These are phyloP conservation scores for Pteruthius melanotis DNA, from an alignment of 2,113 vertebrate species.

Conservation along the genomic window DNA sequence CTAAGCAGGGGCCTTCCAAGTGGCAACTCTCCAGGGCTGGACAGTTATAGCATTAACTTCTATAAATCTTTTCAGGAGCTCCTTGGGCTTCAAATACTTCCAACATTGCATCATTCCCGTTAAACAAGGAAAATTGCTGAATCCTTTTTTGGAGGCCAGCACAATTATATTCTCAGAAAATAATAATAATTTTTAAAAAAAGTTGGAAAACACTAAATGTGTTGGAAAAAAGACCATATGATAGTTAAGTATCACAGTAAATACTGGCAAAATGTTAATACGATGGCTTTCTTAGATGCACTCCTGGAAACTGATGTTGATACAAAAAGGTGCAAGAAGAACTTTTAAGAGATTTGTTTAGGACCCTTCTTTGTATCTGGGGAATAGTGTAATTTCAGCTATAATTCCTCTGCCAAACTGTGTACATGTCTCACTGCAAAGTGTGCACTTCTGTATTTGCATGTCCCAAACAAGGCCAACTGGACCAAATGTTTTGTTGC, in stretches of 20 bases:
- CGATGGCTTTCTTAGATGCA: background rate
- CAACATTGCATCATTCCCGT: background rate
- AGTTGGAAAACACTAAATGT: background rate
- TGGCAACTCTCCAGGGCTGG: conserved; percentile 25
- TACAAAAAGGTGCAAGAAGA: background rate
- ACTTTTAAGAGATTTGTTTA: background rate
- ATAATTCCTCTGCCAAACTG: background rate
- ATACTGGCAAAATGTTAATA: background rate
- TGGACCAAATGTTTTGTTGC: background rate
- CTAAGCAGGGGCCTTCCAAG: conserved; percentile 21
- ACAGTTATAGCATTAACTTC: conserved; percentile 48
- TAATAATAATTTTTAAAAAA: background rate
- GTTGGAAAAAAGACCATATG: background rate
- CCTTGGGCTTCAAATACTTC: conserved; percentile 44
- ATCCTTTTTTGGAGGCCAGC: background rate
- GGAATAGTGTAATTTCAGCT: background rate
- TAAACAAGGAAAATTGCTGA: conserved; percentile 7
- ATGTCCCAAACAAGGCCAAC: background rate
- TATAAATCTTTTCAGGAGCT: conserved; percentile 61
- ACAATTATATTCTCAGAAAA: background rate
- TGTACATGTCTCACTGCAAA: background rate
- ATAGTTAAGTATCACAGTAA: background rate
- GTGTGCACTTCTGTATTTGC: background rate
- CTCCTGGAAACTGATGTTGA: background rate
- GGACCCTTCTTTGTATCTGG: background rate